Base-by-base conservation (phyloP, 2,113 vertebrate species). In the Eidolon helvum region DNA sequence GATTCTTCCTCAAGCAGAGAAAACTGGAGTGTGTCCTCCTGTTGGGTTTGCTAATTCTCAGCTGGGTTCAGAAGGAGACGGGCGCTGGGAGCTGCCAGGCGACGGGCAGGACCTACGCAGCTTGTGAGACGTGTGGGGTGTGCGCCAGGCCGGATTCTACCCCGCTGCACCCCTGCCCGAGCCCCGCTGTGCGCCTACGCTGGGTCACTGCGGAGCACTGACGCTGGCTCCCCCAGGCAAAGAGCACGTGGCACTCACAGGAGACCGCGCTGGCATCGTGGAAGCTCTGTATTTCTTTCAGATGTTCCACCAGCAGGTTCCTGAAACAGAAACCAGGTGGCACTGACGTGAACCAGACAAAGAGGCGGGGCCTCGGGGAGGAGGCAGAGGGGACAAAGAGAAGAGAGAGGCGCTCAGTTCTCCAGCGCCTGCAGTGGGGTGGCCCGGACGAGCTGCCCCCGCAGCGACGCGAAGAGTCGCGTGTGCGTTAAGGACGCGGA, bases 121-220 rank as follows among this genome's bases (percentile, higher is more conserved):
- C 1, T 4, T 5, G 63, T 21, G 40, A 71, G 63, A 4, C 1
- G 45, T 0, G 0, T 10, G 35, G 2, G 0, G 5, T 10, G 0
- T 4, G 24, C 4, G 7, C 59, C 35, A 59, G 50, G 18, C 48
- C 26, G 59, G 43, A 4, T 4, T 38, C 26, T 16, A 15, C 18
- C 2, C 19, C 30, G 0, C 22, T 14, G 15, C 16, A 18, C 19
- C 30, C 14, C 69, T 28, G 35, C 50, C 48, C 0, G 7, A 40
- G 82, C 40, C 35, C 28, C 14, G 10, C 22, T 15, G 40, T 6
- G 33, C 40, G 38, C 8, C 74, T 61, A 5, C 26, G 61, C 57
- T 18, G 71, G 15, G 48, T 40, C 63, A 10, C 68, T 30, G 16
- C 18, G 30, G 38, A 1, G 30, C 33, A 1, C 3, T 18, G 24